Conservation (phyloP, 2,888 invertebrate genomes). For the Lithophane leautieri region DNA sequence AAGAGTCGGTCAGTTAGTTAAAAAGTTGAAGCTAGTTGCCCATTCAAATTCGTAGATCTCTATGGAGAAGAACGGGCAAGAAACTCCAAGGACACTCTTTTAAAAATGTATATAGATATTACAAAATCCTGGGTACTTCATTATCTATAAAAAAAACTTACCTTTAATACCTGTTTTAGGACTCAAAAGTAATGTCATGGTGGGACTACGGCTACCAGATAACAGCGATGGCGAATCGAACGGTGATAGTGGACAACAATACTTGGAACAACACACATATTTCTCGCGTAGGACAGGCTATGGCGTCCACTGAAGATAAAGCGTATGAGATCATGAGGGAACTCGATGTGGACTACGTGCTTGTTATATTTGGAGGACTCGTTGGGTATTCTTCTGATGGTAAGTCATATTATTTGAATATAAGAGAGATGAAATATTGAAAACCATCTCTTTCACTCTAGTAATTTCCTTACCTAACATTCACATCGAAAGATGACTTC, state of each 20-base stretch:
- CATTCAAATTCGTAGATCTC: no score
- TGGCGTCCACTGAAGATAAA: slow-evolving; percentile 99
- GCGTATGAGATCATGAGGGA: slow-evolving; percentile 99
- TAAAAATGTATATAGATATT: no score
- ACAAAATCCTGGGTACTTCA: no score
- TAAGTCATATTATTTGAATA: slow-evolving; percentile 73
- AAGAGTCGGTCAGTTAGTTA: no score
- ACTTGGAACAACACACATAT: slow-evolving; percentile 99
- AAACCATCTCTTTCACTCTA: no score
- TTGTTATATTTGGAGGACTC: slow-evolving; percentile 99
- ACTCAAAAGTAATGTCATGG: slow-evolving; percentile 99
- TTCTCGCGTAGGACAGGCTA: slow-evolving; percentile 99
- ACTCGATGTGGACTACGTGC: slow-evolving; percentile 98
- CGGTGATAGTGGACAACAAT: slow-evolving; percentile 99
- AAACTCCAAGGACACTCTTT: no score
- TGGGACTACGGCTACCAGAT: slow-evolving; percentile 99
- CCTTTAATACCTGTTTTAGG: slow-evolving; percentile 84
- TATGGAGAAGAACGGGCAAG: no score
- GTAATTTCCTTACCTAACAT: no score
- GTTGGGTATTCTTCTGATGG: slow-evolving; percentile 99
- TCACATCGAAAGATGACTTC: no score
- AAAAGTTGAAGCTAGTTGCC: no score
- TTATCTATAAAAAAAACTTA: neutral
- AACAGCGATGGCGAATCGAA: slow-evolving; percentile 99
- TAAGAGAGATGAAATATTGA: no score